Conservation (phyloP, 2,113 vertebrate species). For the Lophotis ruficrista region DNA sequence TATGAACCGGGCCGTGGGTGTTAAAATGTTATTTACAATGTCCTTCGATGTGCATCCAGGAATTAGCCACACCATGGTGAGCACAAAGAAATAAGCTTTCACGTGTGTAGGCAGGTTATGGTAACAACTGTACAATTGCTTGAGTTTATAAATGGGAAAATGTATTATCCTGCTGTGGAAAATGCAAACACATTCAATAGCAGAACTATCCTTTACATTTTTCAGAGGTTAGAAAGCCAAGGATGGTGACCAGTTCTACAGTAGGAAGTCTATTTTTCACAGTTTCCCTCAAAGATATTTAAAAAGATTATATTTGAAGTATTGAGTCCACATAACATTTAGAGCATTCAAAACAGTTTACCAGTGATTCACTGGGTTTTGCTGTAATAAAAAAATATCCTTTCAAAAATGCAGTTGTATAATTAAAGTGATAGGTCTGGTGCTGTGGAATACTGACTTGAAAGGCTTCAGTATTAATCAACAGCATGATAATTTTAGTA, state of each 20-base stretch:
- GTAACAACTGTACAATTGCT: constrained; percentile 16
- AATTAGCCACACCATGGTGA: background rate
- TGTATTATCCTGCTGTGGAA: constrained; percentile 48
- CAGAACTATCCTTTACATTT: constrained; percentile 31
- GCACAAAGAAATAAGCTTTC: constrained; percentile 46
- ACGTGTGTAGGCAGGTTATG: background rate
- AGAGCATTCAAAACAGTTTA: background rate
- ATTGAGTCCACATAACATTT: background rate
- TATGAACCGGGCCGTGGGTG: background rate
- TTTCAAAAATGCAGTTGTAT: background rate
- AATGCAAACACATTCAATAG: constrained; percentile 43
- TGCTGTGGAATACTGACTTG: background rate
- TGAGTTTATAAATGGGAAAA: constrained; percentile 54
- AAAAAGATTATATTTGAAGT: background rate
- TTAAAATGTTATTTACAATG: constrained; percentile 38
- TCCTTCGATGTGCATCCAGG: background rate
- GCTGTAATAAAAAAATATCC: background rate
- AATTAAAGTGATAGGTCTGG: background rate
- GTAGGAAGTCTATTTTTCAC: constrained; percentile 22
- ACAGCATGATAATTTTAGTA: background rate
- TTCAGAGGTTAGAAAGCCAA: constrained; percentile 29
- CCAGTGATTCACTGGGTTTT: background rate
- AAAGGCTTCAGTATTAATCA: background rate
- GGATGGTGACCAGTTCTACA: constrained; percentile 29
- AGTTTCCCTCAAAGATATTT: background rate